Base-by-base conservation (phyloP, 1,140 invertebrate genomes). In the Bilobella aurantiaca region DNA sequence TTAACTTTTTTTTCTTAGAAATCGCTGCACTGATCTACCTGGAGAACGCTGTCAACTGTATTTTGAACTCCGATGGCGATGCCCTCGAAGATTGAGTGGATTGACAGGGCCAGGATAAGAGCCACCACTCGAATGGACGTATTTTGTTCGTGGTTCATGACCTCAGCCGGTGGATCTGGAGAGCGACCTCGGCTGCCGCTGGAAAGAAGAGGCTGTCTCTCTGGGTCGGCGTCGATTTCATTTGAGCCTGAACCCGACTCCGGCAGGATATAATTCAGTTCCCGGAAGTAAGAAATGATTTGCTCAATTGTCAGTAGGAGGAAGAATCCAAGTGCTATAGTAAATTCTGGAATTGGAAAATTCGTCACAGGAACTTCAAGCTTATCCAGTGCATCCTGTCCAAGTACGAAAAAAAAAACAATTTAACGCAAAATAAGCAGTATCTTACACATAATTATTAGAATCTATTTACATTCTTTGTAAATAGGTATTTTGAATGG, bases 41-140 rank as follows among this genome's bases (percentile, higher is more conserved):
- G 77, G 21, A 82, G 62, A 1, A 81, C 72, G 61, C 73, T 70
- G 23, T 76, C 73, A 2, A 75, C 65, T 3, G 72, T 75, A 25
- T 69, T 68, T 69, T 84, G 81, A 14, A 84, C 73, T 28, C 84
- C 84, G 66, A 85, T 79, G 2, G 82, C 82, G 34, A 85, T 73
- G 29, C 83, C 83, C 75, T 85, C 83, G 74, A 85, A 82, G 27
- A 78, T 73, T 16, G 81, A 83, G 74, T 81, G 83, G 1, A 83
- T 69, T 16, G 81, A 81, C 3, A 84, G 67, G 28, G 82, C 82
- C 28, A 79, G 27, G 37, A 49, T 71, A 56, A 73, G 72, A 18
- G 67, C 74, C 27, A 66, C 62, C 18, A 42, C 69, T 57, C 68
- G 63, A 53, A 64, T 70, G 29, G 64, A 62, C 25, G 27, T 56